Conservation (phyloP, 2,113 vertebrate species). For the Hylia prasina region DNA sequence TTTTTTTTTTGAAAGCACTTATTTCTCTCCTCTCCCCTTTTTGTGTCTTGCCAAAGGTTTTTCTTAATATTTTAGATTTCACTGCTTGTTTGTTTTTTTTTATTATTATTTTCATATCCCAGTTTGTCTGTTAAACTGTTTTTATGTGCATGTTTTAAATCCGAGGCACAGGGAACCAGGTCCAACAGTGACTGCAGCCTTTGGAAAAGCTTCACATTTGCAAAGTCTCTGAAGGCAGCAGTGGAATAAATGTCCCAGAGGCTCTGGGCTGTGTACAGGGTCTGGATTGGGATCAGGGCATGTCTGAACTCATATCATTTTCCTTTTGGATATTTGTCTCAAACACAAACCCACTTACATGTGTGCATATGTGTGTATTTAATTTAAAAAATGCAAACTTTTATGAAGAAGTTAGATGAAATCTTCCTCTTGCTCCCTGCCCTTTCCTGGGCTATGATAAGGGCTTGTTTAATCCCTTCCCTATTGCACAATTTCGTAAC, state of each 20-base stretch:
- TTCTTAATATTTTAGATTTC: background rate
- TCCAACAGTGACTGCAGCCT: background rate
- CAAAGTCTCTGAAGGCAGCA: background rate
- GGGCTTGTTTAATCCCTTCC: background rate
- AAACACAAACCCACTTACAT: background rate
- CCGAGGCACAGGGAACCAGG: background rate
- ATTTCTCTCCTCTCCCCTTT: fast-evolving
- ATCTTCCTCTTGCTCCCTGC: background rate
- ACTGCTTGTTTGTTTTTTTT: background rate
- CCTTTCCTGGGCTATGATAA: background rate
- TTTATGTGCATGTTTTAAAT: background rate
- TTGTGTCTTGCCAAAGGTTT: background rate
- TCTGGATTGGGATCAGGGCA: background rate
- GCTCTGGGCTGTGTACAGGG: background rate
- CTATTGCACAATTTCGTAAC: background rate
- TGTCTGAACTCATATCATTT: background rate
- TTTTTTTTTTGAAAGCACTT: background rate
- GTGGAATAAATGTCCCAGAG: background rate
- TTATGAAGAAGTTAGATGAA: background rate
- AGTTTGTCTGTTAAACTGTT: background rate
- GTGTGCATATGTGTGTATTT: background rate
- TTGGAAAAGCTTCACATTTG: background rate
- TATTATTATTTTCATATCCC: background rate
- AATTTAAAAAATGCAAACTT: background rate
- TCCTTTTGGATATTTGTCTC: background rate